Evolutionary conservation across 2,888 invertebrate genomes (phyloP).

Genomic region (Psylliodes chrysocephalus): DNA sequence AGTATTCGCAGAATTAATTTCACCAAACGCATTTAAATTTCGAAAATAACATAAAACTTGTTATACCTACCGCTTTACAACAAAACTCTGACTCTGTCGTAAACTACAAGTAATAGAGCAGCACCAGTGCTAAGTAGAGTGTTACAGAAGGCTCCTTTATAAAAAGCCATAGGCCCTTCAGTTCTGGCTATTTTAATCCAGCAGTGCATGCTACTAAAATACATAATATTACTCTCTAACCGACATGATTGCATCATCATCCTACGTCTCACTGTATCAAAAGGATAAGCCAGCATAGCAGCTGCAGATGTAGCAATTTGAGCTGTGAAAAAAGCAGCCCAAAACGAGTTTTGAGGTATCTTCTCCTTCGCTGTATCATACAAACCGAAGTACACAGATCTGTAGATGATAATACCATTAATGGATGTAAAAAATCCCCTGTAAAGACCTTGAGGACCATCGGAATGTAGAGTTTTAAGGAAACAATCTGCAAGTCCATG

Average conservation of each 20-base stretch:
- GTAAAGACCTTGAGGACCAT: conserved; percentile 72
- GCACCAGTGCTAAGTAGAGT: conserved; percentile 73
- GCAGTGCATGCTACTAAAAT: conserved; percentile 79
- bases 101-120: conserved; percentile 76
- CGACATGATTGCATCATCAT: conserved; percentile 87
- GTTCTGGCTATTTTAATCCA: conserved; percentile 72
- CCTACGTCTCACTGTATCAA: conserved; percentile 73
- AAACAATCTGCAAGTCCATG: conserved; percentile 71
- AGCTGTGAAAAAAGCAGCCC: conserved; percentile 70
- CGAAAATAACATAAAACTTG: too few species aligned
- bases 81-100: conserved; percentile 75
- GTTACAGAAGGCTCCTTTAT: conserved; percentile 77
- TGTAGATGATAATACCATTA: conserved; percentile 74
- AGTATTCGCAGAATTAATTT: not conserved
- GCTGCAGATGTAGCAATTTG: conserved; percentile 77
- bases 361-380: conserved; percentile 73
- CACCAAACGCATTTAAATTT: not conserved
- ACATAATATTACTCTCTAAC: conserved; percentile 70
- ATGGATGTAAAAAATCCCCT: conserved; percentile 75
- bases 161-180: conserved; percentile 79
- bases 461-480: conserved; percentile 66
- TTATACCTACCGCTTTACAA: too few species aligned
- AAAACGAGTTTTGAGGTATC: conserved; percentile 73
- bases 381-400: conserved; percentile 74
- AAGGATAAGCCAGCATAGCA: conserved; percentile 81